Evolutionary conservation across 2,888 invertebrate species (phyloP).

Genomic region (Tortricodes alternella): DNA sequence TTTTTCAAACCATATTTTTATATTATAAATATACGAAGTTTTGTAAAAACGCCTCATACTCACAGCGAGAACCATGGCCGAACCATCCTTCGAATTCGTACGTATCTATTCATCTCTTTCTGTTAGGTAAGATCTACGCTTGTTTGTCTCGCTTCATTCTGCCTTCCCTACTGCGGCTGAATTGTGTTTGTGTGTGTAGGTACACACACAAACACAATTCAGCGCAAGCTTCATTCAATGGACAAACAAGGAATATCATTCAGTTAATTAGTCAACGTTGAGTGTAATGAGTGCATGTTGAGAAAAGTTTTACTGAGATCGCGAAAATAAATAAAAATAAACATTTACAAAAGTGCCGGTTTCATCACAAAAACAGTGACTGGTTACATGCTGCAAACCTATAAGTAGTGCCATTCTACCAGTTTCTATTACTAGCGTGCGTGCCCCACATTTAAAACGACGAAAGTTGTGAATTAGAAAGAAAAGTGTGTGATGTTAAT

Average conservation of each 20-base stretch:
- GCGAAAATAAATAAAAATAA: conserved; percentile 19
- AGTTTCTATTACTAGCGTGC: conserved; percentile 16
- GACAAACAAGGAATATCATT: too few relatives aligned
- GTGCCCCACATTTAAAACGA: conserved; percentile 64
- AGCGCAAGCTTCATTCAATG: too few relatives aligned
- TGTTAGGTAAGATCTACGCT: not conserved
- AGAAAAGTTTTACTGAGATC: not conserved
- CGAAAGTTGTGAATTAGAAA: conserved; percentile 50
- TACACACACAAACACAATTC: not conserved
- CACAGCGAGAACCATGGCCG: not conserved
- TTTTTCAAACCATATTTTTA: too few relatives aligned
- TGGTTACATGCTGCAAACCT: not conserved
- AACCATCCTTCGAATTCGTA: not conserved
- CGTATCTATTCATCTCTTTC: not conserved
- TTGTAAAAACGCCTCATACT: conserved; percentile 20
- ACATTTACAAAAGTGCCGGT: conserved; percentile 18
- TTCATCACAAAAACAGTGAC: conserved; percentile 35
- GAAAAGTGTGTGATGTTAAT: conserved; percentile 53
- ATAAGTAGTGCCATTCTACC: conserved; percentile 9
- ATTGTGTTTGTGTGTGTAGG: too few relatives aligned
- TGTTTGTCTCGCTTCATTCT: conserved; percentile 1
- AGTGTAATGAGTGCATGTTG: not conserved
- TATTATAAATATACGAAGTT: too few relatives aligned
- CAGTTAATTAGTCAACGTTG: conserved; percentile 29
- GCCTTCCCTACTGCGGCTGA: not conserved